Base-by-base conservation (phyloP, 2,113 vertebrate species). In the Paedocypris sp. region DNA sequence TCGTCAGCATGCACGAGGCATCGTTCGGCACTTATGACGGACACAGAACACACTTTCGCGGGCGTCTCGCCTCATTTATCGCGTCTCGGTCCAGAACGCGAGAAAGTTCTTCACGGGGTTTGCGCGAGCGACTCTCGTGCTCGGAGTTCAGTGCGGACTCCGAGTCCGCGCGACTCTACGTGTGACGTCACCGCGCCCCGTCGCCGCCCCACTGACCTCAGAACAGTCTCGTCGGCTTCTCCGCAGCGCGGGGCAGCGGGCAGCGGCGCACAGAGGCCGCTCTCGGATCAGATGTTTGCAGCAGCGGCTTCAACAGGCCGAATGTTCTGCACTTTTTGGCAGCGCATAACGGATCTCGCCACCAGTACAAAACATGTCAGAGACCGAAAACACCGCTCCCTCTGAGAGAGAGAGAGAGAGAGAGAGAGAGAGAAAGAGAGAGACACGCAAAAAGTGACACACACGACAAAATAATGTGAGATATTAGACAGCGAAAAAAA, bases 321-420 rank as follows among this genome's bases (percentile, higher is more conserved):
- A 19, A 32, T 56, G 39, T 41, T 56, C 41, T 56, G 52, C 52
- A n/a, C 36, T 54, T 26, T 15, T 2, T 23, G 25, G 32, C 32
- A 32, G 31, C 39, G 51, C 51, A 53, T 26, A 29, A 36, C 52
- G 23, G 52, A 56, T 41, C 23, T 29, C 25, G n/a, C n/a, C n/a
- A n/a, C n/a, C n/a, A n/a, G n/a, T n/a, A n/a, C n/a, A n/a, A n/a
- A n/a, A n/a, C n/a, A n/a, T n/a, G n/a, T n/a, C n/a, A n/a, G n/a
- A n/a, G n/a, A n/a, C n/a, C n/a, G n/a, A n/a, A n/a, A n/a, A n/a
- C n/a, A n/a, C n/a, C n/a, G n/a, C n/a, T n/a, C n/a, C n/a, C n/a
- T n/a, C n/a, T n/a, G n/a, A n/a, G n/a, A n/a, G n/a, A n/a, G n/a
- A n/a, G n/a, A n/a, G n/a, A n/a, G n/a, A n/a, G n/a, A n/a, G n/a